phyloP scores from a whole-genome alignment of 2,888 invertebrate genomes.

The Lasioglossum morio region DNA sequence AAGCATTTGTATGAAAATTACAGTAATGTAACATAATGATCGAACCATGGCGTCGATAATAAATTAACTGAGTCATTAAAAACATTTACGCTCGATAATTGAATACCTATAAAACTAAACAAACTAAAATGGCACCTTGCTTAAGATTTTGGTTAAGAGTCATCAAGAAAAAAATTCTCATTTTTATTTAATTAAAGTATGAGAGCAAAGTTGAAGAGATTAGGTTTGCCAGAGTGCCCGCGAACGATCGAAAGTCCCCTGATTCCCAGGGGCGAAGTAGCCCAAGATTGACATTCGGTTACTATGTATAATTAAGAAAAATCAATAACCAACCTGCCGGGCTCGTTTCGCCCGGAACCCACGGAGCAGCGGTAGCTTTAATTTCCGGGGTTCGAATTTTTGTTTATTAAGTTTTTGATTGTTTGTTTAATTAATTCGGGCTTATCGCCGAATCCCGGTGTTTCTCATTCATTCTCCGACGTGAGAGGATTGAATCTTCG shows the following conservation, averaged over 20 bases:
- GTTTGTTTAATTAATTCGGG: conserved; percentile 47
- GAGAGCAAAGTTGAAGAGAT: neutral
- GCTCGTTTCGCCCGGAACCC: conserved; percentile 42
- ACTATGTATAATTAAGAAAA: conserved; percentile 57
- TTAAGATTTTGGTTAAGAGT: too few species aligned
- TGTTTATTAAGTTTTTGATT: conserved; percentile 4
- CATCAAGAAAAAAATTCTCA: too few species aligned
- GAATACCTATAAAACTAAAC: too few species aligned
- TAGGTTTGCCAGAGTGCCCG: neutral
- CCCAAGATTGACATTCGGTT: conserved; percentile 33
- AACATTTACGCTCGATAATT: too few species aligned
- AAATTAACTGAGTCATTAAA: too few species aligned
- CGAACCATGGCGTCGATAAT: too few species aligned
- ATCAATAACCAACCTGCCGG: conserved; percentile 54
- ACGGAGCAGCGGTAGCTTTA: conserved; percentile 17
- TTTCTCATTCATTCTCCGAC: neutral
- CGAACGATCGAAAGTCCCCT: neutral
- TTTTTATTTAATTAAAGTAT: too few species aligned
- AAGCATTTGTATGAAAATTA: too few species aligned
- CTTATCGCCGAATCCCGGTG: neutral
- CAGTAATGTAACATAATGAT: too few species aligned
- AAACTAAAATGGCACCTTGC: too few species aligned
- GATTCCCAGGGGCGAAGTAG: neutral
- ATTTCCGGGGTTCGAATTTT: conserved; percentile 21
- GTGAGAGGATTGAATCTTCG: neutral